Conservation (phyloP, 2,113 vertebrate species). For the Lucifuga dentata region DNA sequence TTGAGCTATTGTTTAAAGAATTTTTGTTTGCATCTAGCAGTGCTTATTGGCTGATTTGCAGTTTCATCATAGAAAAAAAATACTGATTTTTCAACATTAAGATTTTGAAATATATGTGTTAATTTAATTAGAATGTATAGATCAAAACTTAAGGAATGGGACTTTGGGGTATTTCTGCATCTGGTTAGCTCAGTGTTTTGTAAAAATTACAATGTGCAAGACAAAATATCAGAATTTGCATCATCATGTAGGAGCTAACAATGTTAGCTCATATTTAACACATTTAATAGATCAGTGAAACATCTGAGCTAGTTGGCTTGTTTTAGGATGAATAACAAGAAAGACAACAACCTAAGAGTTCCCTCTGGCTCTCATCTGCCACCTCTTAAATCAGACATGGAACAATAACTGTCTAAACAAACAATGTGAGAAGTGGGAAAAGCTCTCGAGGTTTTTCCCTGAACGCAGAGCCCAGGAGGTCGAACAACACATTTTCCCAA, state of each 20-base stretch:
- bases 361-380: conserved; percentile 25
- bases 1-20: too few relatives aligned
- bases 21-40: too few relatives aligned
- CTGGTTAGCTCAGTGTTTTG: background rate
- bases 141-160: too few relatives aligned
- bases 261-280: background rate
- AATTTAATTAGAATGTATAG: too few relatives aligned
- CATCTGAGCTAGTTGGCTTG: background rate
- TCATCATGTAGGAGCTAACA: background rate
- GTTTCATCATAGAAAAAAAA: too few relatives aligned
- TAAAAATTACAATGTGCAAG: background rate
- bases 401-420: conserved; percentile 10
- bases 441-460: conserved; percentile 41
- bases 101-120: too few relatives aligned
- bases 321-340: conserved; percentile 25
- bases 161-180: background rate
- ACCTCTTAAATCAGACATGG: conserved; percentile 50
- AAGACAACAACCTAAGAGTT: conserved; percentile 16
- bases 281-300: background rate
- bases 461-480: conserved; percentile 14
- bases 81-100: too few relatives aligned
- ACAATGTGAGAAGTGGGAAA: background rate
- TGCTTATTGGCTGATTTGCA: too few relatives aligned
- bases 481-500: conserved; percentile 36
- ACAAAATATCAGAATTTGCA: background rate